phyloP scores from a whole-genome alignment of 2,888 invertebrate species.

The Aspidiotus rigidus region DNA sequence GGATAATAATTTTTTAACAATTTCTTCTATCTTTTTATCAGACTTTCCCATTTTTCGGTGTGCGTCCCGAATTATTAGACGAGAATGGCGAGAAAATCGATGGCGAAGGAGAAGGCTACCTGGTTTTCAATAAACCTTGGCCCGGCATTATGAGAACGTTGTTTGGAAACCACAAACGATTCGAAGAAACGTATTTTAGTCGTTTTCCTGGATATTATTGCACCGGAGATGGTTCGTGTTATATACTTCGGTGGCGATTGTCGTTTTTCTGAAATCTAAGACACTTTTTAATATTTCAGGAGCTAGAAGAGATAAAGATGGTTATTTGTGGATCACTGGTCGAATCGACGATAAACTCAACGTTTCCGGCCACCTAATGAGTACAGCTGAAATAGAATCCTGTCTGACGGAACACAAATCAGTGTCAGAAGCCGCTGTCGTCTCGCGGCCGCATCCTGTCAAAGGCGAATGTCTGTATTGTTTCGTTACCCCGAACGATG shows the following conservation, averaged over 20 bases:
- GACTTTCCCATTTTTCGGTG: slow-evolving; percentile 96
- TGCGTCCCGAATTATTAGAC: slow-evolving; percentile 75
- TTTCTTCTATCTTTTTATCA: slow-evolving; percentile 43
- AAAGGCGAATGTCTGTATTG: slow-evolving; percentile 97
- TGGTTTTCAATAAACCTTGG: slow-evolving; percentile 93
- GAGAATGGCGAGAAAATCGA: slow-evolving; percentile 77
- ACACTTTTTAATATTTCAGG: slow-evolving; percentile 50
- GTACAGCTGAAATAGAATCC: slow-evolving; percentile 87
- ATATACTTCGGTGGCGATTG: background rate
- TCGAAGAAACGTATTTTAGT: slow-evolving; percentile 85
- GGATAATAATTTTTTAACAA: background rate
- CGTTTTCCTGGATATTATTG: slow-evolving; percentile 95
- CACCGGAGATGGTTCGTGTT: slow-evolving; percentile 81
- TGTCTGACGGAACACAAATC: slow-evolving; percentile 65
- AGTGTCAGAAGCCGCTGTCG: slow-evolving; percentile 93
- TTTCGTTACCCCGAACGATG: slow-evolving; percentile 85
- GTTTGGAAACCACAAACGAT: slow-evolving; percentile 81
- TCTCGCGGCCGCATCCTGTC: slow-evolving; percentile 83
- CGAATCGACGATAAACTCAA: slow-evolving; percentile 98
- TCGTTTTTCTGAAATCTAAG: too few species aligned
- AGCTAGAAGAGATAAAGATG: slow-evolving; percentile 82
- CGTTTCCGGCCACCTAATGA: slow-evolving; percentile 95
- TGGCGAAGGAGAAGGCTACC: slow-evolving; percentile 85
- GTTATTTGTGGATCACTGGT: slow-evolving; percentile 93
- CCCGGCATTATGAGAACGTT: slow-evolving; percentile 96